Percentiles rank a stretch among this genome's conserved stretches.
phyloP scores from a whole-genome alignment of 2,797 vertebrate genomes.

The Hypotaenidia okinawae region DNA sequence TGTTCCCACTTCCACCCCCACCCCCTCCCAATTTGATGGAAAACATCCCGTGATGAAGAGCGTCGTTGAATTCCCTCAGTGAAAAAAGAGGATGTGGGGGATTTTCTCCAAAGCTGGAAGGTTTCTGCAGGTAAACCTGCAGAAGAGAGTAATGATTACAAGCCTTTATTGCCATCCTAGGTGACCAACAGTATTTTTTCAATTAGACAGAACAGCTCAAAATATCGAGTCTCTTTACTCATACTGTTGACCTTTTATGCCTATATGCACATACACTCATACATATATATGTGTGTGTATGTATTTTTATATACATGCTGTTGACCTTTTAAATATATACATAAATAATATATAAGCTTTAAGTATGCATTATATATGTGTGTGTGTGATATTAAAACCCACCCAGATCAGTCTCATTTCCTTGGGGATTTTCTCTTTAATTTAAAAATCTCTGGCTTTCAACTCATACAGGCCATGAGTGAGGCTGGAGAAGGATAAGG shows the following conservation, averaged over 20 bases:
- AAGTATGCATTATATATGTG: neutral
- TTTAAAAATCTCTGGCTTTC: constrained; percentile 8
- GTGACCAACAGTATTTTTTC: neutral
- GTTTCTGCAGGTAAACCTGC: constrained; percentile 12
- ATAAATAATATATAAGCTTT: neutral
- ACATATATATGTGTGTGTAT: neutral
- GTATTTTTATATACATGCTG: neutral
- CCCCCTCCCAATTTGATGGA: neutral
- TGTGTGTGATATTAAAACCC: no score
- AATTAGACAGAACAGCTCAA: neutral
- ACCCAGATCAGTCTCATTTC: neutral
- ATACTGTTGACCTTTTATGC: neutral
- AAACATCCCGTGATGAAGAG: neutral
- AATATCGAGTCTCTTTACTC: neutral
- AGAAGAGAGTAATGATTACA: neutral
- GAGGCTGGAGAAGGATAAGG: neutral
- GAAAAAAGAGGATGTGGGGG: neutral
- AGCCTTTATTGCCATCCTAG: neutral
- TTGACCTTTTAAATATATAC: constrained; percentile 1
- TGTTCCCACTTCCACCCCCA: no score
- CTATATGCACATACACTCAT: neutral
- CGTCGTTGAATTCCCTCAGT: neutral
- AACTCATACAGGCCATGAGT: neutral
- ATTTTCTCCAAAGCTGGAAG: constrained; percentile 19
- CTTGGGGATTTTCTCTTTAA: neutral